Base-by-base conservation (phyloP, 2,888 invertebrate species). In the Drosophila kokeensis region DNA sequence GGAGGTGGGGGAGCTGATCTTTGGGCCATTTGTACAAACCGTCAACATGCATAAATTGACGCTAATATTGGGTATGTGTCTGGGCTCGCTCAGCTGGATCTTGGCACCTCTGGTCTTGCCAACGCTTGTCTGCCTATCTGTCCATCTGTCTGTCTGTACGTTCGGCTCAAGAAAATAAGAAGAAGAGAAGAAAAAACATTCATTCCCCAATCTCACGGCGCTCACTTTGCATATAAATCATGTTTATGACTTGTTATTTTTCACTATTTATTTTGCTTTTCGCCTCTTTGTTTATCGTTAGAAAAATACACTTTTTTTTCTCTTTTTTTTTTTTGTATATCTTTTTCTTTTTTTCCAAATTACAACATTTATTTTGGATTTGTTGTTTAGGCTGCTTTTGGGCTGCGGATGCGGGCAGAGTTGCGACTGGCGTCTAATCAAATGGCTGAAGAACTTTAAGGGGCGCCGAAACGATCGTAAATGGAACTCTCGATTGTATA, bases 181-280 rank as follows among this genome's bases (percentile, higher is more conserved):
- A 55, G 48, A 40, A 18, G 42, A 11, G 24, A 49, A 30, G 48
- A 36, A 53, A 29, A 49, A 11, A 53, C 18, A 55, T 27, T 62
- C 67, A 60, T 71, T 62, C 64, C 52, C 48, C 61, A 58, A 66
- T 42, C 76, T 82, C 71, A 65, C 58, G 75, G 73, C 68, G 81
- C 87, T 83, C 82, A 87, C 90, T 87, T 88, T 89, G 89, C 87
- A 89, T 87, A 89, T 90, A 87, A 87, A 87, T 87, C 90, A 87
- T 89, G 82, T 84, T 87, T 90, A 90, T 90, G 90, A 89, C 80
- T 90, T 83, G 82, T 87, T 89, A 84, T 87, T 87, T 89, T 89
- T 89, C 83, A 84, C 84, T 84, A 79, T 89, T 90, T 89, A 83
- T 89, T 82, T 90, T 74, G 48, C 76, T 85, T 72, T 83, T 86